A percentile compares a stretch with the other conserved stretches of the same genome.
Evolutionary conservation across 2,113 vertebrate species (phyloP).

Genomic region (human): DNA sequence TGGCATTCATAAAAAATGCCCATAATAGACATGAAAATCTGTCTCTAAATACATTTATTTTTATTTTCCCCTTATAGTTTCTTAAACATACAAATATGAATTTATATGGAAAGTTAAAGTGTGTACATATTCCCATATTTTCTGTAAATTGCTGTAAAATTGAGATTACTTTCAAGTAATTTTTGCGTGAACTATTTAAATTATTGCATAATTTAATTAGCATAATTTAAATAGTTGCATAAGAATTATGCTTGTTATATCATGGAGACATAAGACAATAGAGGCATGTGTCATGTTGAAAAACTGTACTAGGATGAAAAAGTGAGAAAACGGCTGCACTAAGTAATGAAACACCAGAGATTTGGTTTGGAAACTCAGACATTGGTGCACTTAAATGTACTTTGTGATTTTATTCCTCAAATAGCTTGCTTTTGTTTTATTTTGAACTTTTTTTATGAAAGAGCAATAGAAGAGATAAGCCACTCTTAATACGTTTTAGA

Average conservation of each 20-base stretch:
- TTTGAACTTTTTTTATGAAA: background rate
- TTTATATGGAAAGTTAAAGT: background rate
- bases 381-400: background rate
- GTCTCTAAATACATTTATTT: background rate
- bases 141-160: background rate
- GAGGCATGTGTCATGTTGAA: background rate
- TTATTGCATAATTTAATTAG: background rate
- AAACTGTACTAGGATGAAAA: background rate
- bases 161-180: background rate
- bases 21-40: background rate
- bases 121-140: background rate
- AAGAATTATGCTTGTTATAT: background rate
- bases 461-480: background rate
- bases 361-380: background rate
- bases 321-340: background rate
- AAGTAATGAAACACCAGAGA: background rate
- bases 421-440: background rate
- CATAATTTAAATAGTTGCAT: background rate
- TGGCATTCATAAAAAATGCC: background rate
- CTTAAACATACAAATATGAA: background rate
- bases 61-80: background rate
- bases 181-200: background rate
- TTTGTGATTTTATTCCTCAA: background rate
- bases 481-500: background rate
- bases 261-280: background rate